Percentiles rank a stretch among this genome's conserved stretches.
phyloP scores from a whole-genome alignment of 1,140 invertebrate genomes.

The Thalassaphorura encarpata region DNA sequence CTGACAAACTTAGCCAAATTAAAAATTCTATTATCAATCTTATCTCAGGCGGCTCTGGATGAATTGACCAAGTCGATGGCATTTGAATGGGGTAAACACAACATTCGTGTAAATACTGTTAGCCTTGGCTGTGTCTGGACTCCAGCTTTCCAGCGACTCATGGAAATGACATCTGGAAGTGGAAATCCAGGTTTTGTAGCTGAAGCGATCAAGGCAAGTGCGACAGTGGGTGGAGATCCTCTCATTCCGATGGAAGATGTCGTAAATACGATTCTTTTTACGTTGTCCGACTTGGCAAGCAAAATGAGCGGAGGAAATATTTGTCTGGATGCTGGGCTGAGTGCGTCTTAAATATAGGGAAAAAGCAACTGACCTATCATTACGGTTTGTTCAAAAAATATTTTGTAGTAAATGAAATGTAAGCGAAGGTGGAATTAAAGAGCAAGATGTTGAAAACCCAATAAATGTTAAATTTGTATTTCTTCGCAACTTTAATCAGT shows the following conservation, averaged over 20 bases:
- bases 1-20: no score
- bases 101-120: conserved; percentile 55
- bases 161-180: conserved; percentile 46
- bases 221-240: conserved; percentile 40
- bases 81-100: conserved; percentile 40
- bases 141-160: conserved; percentile 50
- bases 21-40: conserved; percentile 21
- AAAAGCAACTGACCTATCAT: no score
- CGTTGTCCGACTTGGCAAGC: conserved; percentile 42
- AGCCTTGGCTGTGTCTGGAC: conserved; percentile 53
- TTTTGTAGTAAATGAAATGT: no score
- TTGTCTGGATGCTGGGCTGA: conserved; percentile 38
- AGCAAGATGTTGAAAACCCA: no score
- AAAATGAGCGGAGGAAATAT: conserved; percentile 40
- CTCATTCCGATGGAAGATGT: no score
- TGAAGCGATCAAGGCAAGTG: conserved; percentile 41
- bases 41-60: conserved; percentile 54
- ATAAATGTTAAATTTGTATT: no score
- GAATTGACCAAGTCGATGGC: conserved; percentile 55
- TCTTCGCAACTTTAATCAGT: no score
- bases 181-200: not conserved
- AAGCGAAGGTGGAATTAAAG: no score
- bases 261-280: conserved; percentile 43
- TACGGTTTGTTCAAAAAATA: no score
- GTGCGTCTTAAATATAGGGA: not conserved